Evolutionary conservation across 2,888 invertebrate species (phyloP), one percentile per base, ranked within the genome.

Genomic region (Nomada lathburiana): DNA sequence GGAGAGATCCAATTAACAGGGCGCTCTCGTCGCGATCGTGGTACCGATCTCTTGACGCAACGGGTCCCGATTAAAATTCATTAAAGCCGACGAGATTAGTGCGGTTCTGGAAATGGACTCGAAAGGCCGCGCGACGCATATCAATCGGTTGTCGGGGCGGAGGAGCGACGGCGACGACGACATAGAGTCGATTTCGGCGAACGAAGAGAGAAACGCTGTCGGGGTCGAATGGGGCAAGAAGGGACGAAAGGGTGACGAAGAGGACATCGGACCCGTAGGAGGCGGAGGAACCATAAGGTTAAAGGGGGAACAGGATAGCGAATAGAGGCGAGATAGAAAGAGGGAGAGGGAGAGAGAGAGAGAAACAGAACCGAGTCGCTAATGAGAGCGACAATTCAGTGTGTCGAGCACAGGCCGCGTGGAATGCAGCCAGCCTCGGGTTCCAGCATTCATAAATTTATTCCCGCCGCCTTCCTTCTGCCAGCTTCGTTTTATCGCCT

Each of bases 301-400:
- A 69, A 70, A 76, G 44, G 69, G 70, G 68, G 68, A 60, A 65
- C 63, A 69, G 44, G 75, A 75, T 23, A n/a, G 52, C 16, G 44
- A 63, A 77, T 82, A 83, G 78, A 74, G 74, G 73, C 36, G 36
- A 7, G 36, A 36, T 36, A 36, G 7, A 7, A 36, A 65, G 78
- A 59, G 68, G 79, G 80, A 73, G 73, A 47, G 69, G 80, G 50
- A 62, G 53, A 20, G 77, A 76, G 85, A 84, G 79, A 83, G 87
- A 86, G 82, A 78, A 86, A 71, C 75, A 77, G 86, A 36, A 82
- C 84, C 85, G 86, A 88, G 88, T 89, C 91, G 91, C 91, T 93
- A 93, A 92, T 93, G 92, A 92, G 92, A 91, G 91, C 92, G 91
- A 92, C 92, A 91, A 92, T 92, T 92, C 92, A 91, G 90, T 88